Percentiles rank a stretch among this genome's conserved stretches.
phyloP scores from a whole-genome alignment of 1,140 invertebrate species.

The Leptinotarsa undecemlineata region DNA sequence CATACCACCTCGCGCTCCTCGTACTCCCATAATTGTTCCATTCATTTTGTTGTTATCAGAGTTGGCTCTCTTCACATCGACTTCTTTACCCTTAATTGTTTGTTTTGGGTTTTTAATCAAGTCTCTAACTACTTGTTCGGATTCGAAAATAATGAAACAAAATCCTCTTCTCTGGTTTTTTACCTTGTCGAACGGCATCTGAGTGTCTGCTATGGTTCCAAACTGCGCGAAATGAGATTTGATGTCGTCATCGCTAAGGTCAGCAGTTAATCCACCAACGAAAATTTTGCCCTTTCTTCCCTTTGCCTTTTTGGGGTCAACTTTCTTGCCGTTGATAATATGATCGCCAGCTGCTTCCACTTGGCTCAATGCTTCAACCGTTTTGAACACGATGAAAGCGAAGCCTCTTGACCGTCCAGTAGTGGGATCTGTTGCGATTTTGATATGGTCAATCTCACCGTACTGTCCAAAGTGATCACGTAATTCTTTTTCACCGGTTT shows the following conservation, averaged over 20 bases:
- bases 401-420: too few species aligned
- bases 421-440: not conserved
- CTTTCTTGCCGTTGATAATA: too few species aligned
- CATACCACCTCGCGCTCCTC: slow-evolving; percentile 47
- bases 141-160: slow-evolving; percentile 56
- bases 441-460: not conserved
- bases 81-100: slow-evolving; percentile 57
- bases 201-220: slow-evolving; percentile 73
- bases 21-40: slow-evolving; percentile 55
- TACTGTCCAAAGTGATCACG: not conserved
- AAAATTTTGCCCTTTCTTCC: not conserved
- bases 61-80: slow-evolving; percentile 70
- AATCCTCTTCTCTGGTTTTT: slow-evolving; percentile 78
- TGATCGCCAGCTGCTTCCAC: too few species aligned
- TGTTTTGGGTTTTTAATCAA: not conserved
- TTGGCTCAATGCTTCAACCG: too few species aligned
- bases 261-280: too few species aligned
- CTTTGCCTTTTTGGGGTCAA: not conserved
- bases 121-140: too few species aligned
- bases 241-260: not conserved
- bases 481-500: too few species aligned
- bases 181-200: slow-evolving; percentile 95
- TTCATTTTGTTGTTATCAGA: slow-evolving; percentile 57
- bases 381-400: too few species aligned
- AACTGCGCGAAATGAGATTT: not conserved